These are phyloP conservation scores for Nysson spinosus DNA, from an alignment of 2,888 invertebrate species.

Conservation along the genomic window DNA sequence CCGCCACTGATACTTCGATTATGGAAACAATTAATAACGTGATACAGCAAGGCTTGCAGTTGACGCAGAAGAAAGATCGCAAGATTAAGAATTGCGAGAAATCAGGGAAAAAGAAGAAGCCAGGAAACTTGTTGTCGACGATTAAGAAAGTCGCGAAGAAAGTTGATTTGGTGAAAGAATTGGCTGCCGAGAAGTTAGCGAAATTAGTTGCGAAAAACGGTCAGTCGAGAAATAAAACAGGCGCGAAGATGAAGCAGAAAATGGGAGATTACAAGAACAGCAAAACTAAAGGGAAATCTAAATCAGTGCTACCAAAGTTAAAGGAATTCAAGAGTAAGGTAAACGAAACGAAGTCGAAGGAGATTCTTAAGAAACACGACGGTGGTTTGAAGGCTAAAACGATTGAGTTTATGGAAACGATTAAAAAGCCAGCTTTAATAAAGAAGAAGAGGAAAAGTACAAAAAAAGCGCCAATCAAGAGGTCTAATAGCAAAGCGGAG, in stretches of 20 bases:
- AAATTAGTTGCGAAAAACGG: constrained; percentile 47
- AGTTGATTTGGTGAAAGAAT: constrained; percentile 73
- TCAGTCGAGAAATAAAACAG: constrained; percentile 51
- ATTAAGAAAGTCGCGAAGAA: constrained; percentile 76
- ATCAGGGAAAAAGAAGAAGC: constrained; percentile 61
- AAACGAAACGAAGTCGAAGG: constrained; percentile 34
- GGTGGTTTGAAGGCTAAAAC: constrained; percentile 42
- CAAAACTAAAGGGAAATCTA: constrained; percentile 38
- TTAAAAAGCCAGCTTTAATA: constrained; percentile 53
- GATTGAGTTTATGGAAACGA: constrained; percentile 28
- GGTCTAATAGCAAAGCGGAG: constrained; percentile 71
- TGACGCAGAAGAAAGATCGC: constrained; percentile 70
- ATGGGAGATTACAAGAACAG: constrained; percentile 53
- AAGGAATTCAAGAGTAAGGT: constrained; percentile 31
- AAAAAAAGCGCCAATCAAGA: constrained; percentile 71
- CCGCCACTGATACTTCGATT: constrained; percentile 68
- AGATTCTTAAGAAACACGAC: constrained; percentile 44
- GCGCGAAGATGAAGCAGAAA: constrained; percentile 46
- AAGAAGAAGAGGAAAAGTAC: constrained; percentile 78
- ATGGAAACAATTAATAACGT: constrained; percentile 75
- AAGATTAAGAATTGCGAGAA: constrained; percentile 62
- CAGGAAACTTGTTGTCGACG: constrained; percentile 55
- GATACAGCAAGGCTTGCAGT: constrained; percentile 71
- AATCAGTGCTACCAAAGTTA: constrained; percentile 30
- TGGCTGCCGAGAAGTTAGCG: constrained; percentile 59